phyloP scores from a whole-genome alignment of 2,797 vertebrate genomes.

The Peromyscus aztecus region DNA sequence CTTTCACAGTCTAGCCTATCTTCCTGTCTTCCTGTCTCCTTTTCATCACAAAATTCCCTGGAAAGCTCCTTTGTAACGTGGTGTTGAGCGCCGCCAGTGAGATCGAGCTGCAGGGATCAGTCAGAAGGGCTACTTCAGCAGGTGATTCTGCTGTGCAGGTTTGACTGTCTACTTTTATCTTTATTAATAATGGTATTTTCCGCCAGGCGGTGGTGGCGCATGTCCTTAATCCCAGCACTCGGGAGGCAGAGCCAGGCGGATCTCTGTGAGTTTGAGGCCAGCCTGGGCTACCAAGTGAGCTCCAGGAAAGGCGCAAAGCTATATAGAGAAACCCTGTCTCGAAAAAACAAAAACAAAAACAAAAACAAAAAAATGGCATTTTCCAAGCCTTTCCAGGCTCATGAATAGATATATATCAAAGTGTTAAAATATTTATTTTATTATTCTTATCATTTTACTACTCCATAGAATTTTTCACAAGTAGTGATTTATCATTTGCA shows the following conservation, averaged over 20 bases:
- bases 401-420: background rate
- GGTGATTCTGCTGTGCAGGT: slow-evolving; percentile 69
- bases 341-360: no score
- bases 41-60: background rate
- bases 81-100: background rate
- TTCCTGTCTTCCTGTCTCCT: background rate
- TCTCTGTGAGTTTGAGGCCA: no score
- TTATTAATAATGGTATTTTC: slow-evolving; percentile 69
- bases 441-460: slow-evolving; percentile 56
- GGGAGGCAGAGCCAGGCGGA: no score
- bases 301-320: no score
- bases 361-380: background rate
- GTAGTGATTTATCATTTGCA: slow-evolving; percentile 1
- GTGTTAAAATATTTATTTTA: slow-evolving; percentile 17
- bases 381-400: slow-evolving; percentile 32
- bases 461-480: slow-evolving; percentile 35
- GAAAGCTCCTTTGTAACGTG: background rate
- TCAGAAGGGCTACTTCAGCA: slow-evolving; percentile 32
- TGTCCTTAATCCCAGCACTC: no score
- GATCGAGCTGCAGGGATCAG: background rate
- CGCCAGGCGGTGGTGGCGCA: background rate
- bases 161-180: slow-evolving; percentile 79
- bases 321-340: no score
- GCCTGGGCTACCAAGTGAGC: no score
- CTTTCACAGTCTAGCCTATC: background rate